Evolutionary conservation across 2,888 invertebrate species (phyloP), one percentile per base, ranked within the genome.

Genomic region (Lampropteryx suffumata): DNA sequence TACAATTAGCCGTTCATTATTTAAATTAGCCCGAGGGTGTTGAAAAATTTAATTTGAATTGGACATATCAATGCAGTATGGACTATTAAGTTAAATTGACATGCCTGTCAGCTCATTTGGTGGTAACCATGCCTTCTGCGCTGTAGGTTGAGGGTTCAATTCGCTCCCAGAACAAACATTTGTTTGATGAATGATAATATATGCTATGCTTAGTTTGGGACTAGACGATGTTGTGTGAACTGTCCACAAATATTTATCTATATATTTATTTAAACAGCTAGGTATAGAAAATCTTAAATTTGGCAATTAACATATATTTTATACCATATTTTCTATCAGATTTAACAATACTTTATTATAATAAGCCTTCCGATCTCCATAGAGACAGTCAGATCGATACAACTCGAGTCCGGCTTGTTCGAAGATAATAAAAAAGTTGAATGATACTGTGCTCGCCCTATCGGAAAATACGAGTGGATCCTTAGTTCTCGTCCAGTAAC

Each of bases 401-500:
- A 54, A 37, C 68, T 63, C 59, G 63, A 70, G 67, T 73, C 70
- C 74, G 67, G 64, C 83, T 85, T 80, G 81, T 72, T 73, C 73
- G 64, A 69, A 82, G 82, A 85, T 87, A 86, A 86, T 88, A 87
- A 86, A 84, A 85, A 87, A 87, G 80, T 88, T 87, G 81, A 82
- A 84, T 82, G 84, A 83, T 83, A 82, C 82, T 78, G 74, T 77
- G 78, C 72, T 75, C 83, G 76, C 66, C 80, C 85, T 87, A 84
- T 86, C 82, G 87, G 85, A 84, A 85, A 84, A 86, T 81, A 79
- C 71, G 72, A 84, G 85, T 75, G 79, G 82, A 76, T 80, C 79
- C 82, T 83, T 82, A 84, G 84, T 85, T 84, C 76, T 71, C 66
- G 68, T 69, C 73, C 73, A 62, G 81, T 82, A 85, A 84, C 84